A percentile compares a stretch with the other conserved stretches of the same genome.
Conservation (phyloP, 2,888 invertebrate genomes). For the Drosophila macrothrix region DNA sequence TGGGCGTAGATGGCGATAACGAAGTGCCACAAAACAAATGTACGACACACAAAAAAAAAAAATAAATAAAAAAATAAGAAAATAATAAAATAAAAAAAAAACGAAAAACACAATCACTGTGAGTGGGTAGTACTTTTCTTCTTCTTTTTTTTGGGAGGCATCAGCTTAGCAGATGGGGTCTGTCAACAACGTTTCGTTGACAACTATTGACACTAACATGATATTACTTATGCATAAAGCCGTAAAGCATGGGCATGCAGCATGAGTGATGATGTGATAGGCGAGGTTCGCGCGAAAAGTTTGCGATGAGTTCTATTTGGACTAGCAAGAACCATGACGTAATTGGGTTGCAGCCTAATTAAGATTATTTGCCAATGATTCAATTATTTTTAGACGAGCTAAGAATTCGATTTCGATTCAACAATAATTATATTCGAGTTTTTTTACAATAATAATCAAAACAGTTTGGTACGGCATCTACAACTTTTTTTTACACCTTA, state of each 20-base stretch:
- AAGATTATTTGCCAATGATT: background rate
- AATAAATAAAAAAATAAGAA: slow-evolving; percentile 22
- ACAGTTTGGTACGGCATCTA: background rate
- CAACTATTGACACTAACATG: slow-evolving; percentile 79
- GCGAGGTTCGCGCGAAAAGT: slow-evolving; percentile 23
- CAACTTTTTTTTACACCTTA: background rate
- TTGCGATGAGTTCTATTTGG: background rate
- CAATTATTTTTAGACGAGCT: background rate
- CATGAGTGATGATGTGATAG: slow-evolving; percentile 31
- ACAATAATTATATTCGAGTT: background rate
- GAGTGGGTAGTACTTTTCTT: slow-evolving; percentile 20
- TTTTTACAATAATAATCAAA: background rate
- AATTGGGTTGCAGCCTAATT: background rate
- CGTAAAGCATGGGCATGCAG: slow-evolving; percentile 48
- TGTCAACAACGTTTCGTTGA: slow-evolving; percentile 72
- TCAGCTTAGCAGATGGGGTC: slow-evolving; percentile 47
- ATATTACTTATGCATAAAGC: slow-evolving; percentile 76
- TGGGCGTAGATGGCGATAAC: slow-evolving; percentile 60
- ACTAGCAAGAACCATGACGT: no score
- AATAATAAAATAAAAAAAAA: slow-evolving; percentile 56
- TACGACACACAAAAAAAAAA: slow-evolving; percentile 33
- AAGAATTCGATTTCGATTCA: background rate
- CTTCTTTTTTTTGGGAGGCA: slow-evolving; percentile 7
- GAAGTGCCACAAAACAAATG: slow-evolving; percentile 67
- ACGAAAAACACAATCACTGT: slow-evolving; percentile 48